Evolutionary conservation across 2,888 invertebrate genomes (phyloP).

Genomic region (Pharmacophagus antenor): DNA sequence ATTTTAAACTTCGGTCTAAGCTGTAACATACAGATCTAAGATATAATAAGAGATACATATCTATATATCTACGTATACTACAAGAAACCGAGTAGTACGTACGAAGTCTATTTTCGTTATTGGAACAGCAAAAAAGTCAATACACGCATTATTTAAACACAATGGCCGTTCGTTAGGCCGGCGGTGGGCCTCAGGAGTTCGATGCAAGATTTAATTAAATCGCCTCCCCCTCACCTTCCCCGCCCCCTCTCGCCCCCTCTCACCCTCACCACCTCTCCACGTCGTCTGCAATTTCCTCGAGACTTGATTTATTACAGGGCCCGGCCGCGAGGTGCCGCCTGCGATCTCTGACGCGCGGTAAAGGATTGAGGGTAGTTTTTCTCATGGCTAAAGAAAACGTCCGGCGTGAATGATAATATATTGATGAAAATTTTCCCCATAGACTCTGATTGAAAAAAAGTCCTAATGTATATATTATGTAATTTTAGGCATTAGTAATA

Average conservation of each 20-base stretch:
- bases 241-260: too few species aligned
- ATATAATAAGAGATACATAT: too few species aligned
- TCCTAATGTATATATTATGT: too few species aligned
- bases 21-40: too few species aligned
- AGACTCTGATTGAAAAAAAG: too few species aligned
- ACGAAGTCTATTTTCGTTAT: constrained; percentile 32
- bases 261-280: constrained; percentile 38
- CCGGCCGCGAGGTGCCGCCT: constrained; percentile 59
- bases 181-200: constrained; percentile 78
- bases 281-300: constrained; percentile 75
- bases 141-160: constrained; percentile 78
- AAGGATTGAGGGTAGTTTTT: constrained; percentile 69
- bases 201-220: constrained; percentile 84
- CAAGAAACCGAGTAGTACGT: constrained; percentile 31
- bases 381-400: constrained; percentile 43
- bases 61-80: background rate
- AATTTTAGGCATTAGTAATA: too few species aligned
- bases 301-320: constrained; percentile 80
- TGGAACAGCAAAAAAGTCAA: constrained; percentile 64
- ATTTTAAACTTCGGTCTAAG: too few species aligned
- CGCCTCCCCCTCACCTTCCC: constrained; percentile 53
- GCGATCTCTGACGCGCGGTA: constrained; percentile 51
- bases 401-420: constrained; percentile 3
- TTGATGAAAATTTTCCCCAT: constrained; percentile 5
- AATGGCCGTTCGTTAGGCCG: constrained; percentile 78